Evolutionary conservation across 1,140 invertebrate species (phyloP).

Genomic region (Drusus annulatus): DNA sequence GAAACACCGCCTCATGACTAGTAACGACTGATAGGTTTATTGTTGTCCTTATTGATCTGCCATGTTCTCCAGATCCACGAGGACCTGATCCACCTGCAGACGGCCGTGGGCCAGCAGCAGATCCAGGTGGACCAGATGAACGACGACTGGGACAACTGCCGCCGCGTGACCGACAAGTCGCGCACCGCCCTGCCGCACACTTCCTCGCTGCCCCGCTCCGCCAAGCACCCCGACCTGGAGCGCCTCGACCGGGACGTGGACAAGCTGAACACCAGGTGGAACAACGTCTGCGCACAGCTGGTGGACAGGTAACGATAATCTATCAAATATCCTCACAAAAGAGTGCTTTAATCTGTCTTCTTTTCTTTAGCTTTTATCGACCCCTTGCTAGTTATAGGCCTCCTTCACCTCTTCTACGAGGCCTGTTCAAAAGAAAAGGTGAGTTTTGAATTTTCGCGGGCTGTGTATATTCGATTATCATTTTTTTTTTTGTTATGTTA

Average conservation of each 20-base stretch:
- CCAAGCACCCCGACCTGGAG: conserved; percentile 88
- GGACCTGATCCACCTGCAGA: conserved; percentile 85
- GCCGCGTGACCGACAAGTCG: conserved; percentile 89
- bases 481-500: too few species aligned
- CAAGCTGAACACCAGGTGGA: conserved; percentile 90
- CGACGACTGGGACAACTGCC: conserved; percentile 89
- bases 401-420: too few species aligned
- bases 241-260: conserved; percentile 94
- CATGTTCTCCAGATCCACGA: conserved; percentile 73
- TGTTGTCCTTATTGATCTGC: too few species aligned
- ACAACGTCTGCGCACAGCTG: conserved; percentile 90
- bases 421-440: too few species aligned
- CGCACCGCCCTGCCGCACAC: conserved; percentile 73
- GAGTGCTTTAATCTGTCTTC: too few species aligned
- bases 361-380: too few species aligned
- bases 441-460: too few species aligned
- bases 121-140: conserved; percentile 91
- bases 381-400: too few species aligned
- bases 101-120: conserved; percentile 87
- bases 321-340: too few species aligned
- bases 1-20: too few species aligned
- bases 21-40: too few species aligned
- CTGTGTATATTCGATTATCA: too few species aligned
- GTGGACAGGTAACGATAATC: conserved; percentile 81
- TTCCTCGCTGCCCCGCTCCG: conserved; percentile 71